These are phyloP conservation scores for Boleophthalmus pectinirostris DNA, from an alignment of 2,113 vertebrate species.

Conservation along the genomic window DNA sequence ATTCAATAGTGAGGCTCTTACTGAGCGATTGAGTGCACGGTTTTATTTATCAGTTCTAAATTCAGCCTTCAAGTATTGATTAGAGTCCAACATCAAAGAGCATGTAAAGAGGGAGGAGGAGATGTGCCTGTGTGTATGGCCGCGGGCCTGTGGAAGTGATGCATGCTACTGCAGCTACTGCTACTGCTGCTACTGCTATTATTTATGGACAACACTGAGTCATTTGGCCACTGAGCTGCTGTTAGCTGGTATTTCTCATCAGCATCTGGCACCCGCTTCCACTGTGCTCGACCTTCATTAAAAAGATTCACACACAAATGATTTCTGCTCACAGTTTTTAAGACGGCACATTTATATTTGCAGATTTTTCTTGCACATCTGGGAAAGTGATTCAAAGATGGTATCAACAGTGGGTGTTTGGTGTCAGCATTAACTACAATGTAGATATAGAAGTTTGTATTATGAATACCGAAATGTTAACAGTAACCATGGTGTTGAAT, in stretches of 20 bases:
- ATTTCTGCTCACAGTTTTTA: neutral
- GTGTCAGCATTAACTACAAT: neutral
- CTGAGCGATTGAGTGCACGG: slow-evolving; percentile 37
- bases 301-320: slow-evolving; percentile 27
- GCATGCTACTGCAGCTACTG: slow-evolving; percentile 33
- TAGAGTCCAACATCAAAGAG: slow-evolving; percentile 68
- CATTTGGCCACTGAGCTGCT: slow-evolving; percentile 51
- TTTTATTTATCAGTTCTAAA: slow-evolving; percentile 70
- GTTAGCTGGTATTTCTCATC: slow-evolving; percentile 44
- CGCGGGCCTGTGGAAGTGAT: slow-evolving; percentile 63
- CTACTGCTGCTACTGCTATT: slow-evolving; percentile 38
- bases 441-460: neutral
- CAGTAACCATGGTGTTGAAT: too few species aligned
- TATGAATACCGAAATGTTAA: neutral
- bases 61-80: slow-evolving; percentile 74
- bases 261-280: slow-evolving; percentile 12
- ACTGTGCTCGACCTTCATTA: slow-evolving; percentile 23
- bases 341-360: neutral
- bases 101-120: slow-evolving; percentile 64
- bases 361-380: neutral
- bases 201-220: slow-evolving; percentile 60
- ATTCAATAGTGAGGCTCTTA: slow-evolving; percentile 16
- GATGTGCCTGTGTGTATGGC: slow-evolving; percentile 60
- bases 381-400: neutral
- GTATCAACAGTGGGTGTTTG: neutral